Conservation (phyloP, 2,888 invertebrate genomes). For the Scelioninae gen. 1 region DNA sequence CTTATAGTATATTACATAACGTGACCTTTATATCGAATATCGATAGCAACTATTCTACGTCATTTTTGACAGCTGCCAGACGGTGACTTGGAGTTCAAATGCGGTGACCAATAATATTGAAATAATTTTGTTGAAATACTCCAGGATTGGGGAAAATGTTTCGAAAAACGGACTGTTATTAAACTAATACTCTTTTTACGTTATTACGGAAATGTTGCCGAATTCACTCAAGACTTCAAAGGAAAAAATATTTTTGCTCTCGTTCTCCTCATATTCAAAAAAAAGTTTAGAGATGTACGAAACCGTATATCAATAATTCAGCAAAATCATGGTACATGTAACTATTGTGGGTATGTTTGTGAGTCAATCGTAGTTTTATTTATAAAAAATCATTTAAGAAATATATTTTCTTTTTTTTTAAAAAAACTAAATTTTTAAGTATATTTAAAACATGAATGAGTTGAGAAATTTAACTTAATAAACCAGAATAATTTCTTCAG, state of each 20-base stretch:
- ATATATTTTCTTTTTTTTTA: no score
- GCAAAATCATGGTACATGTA: no score
- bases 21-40: conserved; percentile 58
- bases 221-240: neutral
- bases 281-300: no score
- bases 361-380: no score
- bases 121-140: conserved; percentile 22
- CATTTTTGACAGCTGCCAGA: conserved; percentile 48
- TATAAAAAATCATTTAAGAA: no score
- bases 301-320: no score
- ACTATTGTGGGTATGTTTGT: no score
- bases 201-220: neutral
- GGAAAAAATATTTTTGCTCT: neutral
- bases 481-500: no score
- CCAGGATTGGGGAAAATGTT: neutral
- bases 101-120: conserved; percentile 19
- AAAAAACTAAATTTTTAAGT: no score
- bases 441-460: no score
- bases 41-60: conserved; percentile 43
- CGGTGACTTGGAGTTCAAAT: conserved; percentile 5
- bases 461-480: no score
- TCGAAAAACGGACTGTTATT: neutral
- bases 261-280: neutral
- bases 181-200: neutral
- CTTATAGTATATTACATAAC: conserved; percentile 41